Base-by-base conservation (phyloP, 2,797 vertebrate genomes). In the Diplodus puntazzo region DNA sequence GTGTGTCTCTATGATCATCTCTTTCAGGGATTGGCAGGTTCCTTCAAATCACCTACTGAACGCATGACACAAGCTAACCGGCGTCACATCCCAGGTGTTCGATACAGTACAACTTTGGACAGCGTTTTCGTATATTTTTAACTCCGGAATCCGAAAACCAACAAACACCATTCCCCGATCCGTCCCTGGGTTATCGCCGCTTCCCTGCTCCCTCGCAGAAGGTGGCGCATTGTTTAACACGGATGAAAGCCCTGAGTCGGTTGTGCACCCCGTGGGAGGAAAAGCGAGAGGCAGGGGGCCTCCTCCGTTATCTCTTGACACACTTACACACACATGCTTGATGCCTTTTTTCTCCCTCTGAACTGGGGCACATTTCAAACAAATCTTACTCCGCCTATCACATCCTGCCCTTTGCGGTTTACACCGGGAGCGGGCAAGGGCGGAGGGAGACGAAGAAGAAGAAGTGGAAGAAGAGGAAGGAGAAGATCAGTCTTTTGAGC, bases 291-390 rank as follows among this genome's bases (percentile, higher is more conserved):
- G 83, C 67, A 78, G 75, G 82, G 80, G 78, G 68, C 64, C 69
- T 82, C 78, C 73, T 81, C 75, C 17, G 64, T 80, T 79, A 85
- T 90, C 80, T 82, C 85, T 58, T 87, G 85, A 91, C 92, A 92
- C 79, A 88, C 82, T 80, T 81, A 76, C 59, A 67, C 81, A 85
- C 71, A 77, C 74, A 67, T 2, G 52, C 81, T 49, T 63, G 79
- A 83, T 80, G 80, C 55, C 73, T 79, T 85, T 88, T 85, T 86
- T 64, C 85, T 64, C 2, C 39, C 69, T 82, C 79, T 89, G 88
- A 93, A 92, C 79, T 89, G 85, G 86, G 89, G 82, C 84, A 86
- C 69, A 82, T 93, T 90, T 92, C 80, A 94, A 91, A 92, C 85
- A 87, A 81, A 79, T 84, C 81, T 90, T 39, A 77, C 82, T 72